Evolutionary conservation across 2,888 invertebrate species (phyloP).

Genomic region (Gastracanthus pulcherrimus): DNA sequence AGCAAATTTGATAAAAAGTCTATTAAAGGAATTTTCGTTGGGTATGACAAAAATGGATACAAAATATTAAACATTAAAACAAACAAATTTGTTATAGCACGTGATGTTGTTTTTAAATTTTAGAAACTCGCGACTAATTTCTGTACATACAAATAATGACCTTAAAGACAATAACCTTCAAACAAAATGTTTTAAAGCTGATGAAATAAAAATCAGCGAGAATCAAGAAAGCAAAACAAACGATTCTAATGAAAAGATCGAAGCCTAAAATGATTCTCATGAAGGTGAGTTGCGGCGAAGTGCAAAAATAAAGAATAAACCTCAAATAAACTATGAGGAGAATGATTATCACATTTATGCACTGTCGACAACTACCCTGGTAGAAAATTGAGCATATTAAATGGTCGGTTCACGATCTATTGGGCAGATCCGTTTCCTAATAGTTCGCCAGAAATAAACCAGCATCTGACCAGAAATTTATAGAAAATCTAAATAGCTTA

Average conservation of each 20-base stretch:
- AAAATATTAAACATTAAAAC: slow-evolving; percentile 33
- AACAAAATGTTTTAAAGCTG: background rate
- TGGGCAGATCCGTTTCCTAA: too few relatives aligned
- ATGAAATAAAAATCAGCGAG: background rate
- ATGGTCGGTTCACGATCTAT: too few relatives aligned
- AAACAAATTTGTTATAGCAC: slow-evolving; percentile 27
- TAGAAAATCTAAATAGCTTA: too few relatives aligned
- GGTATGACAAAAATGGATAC: slow-evolving; percentile 36
- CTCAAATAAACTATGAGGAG: slow-evolving; percentile 16
- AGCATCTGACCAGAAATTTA: too few relatives aligned
- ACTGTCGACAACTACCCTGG: background rate
- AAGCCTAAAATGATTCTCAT: background rate
- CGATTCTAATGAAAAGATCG: slow-evolving; percentile 19
- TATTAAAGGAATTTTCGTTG: slow-evolving; percentile 39
- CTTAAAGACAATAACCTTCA: background rate
- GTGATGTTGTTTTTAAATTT: slow-evolving; percentile 46
- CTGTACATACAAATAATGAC: background rate
- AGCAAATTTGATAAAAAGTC: slow-evolving; percentile 52
- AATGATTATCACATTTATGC: background rate
- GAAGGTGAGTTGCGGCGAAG: slow-evolving; percentile 4
- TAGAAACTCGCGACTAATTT: background rate
- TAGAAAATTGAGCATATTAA: too few relatives aligned
- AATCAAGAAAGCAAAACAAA: slow-evolving; percentile 9
- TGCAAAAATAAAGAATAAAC: slow-evolving; percentile 16
- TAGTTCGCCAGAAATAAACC: too few relatives aligned